Evolutionary conservation across 2,113 vertebrate genomes (phyloP), one percentile per base, ranked within the genome.

Genomic region (Vireo altiloquus): DNA sequence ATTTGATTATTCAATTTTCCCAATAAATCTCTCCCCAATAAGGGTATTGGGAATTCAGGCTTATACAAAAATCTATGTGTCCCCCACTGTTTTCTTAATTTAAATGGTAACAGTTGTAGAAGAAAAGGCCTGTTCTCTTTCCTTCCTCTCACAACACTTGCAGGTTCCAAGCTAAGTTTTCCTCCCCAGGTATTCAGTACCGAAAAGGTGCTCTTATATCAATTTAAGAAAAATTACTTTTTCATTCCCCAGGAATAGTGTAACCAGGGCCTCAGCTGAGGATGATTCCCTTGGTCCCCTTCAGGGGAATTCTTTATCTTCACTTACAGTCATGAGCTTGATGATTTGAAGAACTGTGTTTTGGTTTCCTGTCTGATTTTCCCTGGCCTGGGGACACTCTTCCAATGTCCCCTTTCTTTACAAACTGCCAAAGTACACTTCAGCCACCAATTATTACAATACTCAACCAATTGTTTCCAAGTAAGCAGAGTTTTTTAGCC

Each of bases 151-250:
- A 25, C 10, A 65, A 15, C 20, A 35, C 35, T 75, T 57, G 25
- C 20, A 66, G 10, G 13, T 76, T 76, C 31, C 9, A 15, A 57
- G 13, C 20, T 50, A 31, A 30, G 30, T 66, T 75, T 66, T 75
- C 25, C 16, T 85, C 35, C 76, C 35, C 44, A 21, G 11, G 5
- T 57, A 21, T 76, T 57, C 42, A 57, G 28, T 40, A 30, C 6
- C 1, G 1, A 66, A 30, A 35, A 40, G 10, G 7, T 65, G 20
- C 3, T 85, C 24, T 20, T 49, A 13, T 35, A 66, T 24, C 8
- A 16, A 0, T 24, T 49, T 19, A 15, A 16, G 9, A 1, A 1
- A 12, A 39, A 47, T 40, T 40, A 49, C 13, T 15, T 49, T 4
- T 49, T 49, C 24, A 30, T 40, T 49, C 13, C 20, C 30, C 16